These are phyloP conservation scores for Drosophila kepulauana DNA, from an alignment of 1,140 invertebrate genomes.

Conservation along the genomic window DNA sequence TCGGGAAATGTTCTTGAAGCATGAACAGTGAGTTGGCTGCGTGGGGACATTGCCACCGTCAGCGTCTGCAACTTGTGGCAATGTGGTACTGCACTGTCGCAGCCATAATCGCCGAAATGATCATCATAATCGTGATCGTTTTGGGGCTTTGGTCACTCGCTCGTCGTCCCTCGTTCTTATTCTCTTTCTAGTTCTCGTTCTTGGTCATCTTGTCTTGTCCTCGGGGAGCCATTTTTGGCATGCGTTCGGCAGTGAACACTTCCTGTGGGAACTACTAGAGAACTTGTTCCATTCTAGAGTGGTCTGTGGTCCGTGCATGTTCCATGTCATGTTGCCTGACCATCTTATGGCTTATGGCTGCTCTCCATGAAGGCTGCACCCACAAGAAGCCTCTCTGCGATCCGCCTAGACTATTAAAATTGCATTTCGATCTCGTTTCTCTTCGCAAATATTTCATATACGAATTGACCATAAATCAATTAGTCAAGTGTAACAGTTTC, in stretches of 20 bases:
- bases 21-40: conserved; percentile 29
- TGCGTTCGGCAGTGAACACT: conserved; percentile 77
- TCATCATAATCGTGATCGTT: conserved; percentile 80
- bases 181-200: conserved; percentile 2
- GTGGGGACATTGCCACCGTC: conserved; percentile 64
- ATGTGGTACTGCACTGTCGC: conserved; percentile 32
- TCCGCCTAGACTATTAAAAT: conserved; percentile 26
- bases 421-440: conserved; percentile 33
- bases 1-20: conserved; percentile 34
- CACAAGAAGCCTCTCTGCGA: conserved; percentile 36
- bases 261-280: conserved; percentile 75
- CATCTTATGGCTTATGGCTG: conserved; percentile 30
- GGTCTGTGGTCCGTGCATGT: conserved; percentile 61
- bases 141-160: conserved; percentile 45
- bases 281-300: conserved; percentile 60
- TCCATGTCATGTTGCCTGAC: conserved; percentile 45
- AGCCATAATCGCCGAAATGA: conserved; percentile 66
- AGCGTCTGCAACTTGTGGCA: conserved; percentile 47
- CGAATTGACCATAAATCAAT: conserved; percentile 72
- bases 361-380: conserved; percentile 43
- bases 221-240: conserved; percentile 77
- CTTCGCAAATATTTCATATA: conserved; percentile 52
- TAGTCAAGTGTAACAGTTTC: conserved; percentile 48
- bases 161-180: conserved; percentile 49
- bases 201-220: conserved; percentile 64